phyloP scores from a whole-genome alignment of 2,113 vertebrate species.

The Larimichthys crocea region DNA sequence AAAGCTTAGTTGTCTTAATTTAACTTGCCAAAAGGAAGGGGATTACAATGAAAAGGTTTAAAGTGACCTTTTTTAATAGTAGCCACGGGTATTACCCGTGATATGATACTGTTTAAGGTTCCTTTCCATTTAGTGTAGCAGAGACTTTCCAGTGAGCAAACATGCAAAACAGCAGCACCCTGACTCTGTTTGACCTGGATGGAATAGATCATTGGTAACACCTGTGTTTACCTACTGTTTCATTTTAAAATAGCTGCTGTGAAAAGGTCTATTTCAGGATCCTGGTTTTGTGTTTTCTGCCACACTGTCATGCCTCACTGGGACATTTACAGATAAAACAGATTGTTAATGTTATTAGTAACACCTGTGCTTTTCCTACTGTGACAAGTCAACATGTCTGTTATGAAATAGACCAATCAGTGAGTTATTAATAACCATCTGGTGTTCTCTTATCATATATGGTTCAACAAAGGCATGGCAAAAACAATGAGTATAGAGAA shows the following conservation, averaged over 20 bases:
- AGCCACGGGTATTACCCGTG: no score
- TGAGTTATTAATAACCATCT: neutral
- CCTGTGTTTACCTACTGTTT: no score
- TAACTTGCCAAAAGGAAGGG: neutral
- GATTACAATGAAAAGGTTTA: neutral
- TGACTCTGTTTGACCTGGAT: no score
- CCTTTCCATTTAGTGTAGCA: no score
- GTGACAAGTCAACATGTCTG: neutral
- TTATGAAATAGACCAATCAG: neutral
- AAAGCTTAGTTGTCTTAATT: neutral
- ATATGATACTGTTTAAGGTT: no score
- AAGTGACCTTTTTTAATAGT: no score
- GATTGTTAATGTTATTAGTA: neutral
- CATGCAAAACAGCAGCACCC: no score
- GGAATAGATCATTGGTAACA: no score
- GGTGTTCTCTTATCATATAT: neutral
- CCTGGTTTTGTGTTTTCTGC: neutral
- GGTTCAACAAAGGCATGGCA: neutral
- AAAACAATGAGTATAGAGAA: neutral
- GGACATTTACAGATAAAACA: neutral
- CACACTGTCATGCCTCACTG: neutral
- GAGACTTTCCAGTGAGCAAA: no score
- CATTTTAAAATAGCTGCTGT: no score
- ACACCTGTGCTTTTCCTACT: no score
- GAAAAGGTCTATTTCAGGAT: no score